These are phyloP conservation scores for Sycophila sp. DNA, from an alignment of 1,140 invertebrate species.

Conservation along the genomic window DNA sequence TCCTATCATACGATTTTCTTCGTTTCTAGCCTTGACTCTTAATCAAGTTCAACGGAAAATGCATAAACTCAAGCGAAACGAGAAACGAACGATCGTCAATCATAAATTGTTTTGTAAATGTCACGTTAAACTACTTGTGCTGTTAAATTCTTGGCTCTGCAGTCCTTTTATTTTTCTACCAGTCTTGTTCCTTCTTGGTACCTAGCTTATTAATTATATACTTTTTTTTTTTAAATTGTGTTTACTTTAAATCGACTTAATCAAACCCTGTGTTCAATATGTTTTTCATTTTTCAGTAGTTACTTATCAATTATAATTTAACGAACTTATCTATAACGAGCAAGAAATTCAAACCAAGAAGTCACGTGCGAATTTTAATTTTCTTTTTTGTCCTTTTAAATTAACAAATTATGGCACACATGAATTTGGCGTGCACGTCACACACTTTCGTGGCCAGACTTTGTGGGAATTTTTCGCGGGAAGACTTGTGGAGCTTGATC, in stretches of 20 bases:
- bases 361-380: slow-evolving; percentile 19
- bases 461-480: slow-evolving; percentile 24
- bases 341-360: slow-evolving; percentile 33
- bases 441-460: slow-evolving; percentile 34
- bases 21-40: too few species aligned
- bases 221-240: too few species aligned
- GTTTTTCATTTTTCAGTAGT: slow-evolving; percentile 9
- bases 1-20: too few species aligned
- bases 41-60: not conserved
- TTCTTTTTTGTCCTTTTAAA: too few species aligned
- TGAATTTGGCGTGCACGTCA: slow-evolving; percentile 44
- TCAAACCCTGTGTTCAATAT: slow-evolving; percentile 52
- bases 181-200: slow-evolving; percentile 59
- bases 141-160: slow-evolving; percentile 45
- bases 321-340: slow-evolving; percentile 36
- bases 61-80: not conserved
- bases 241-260: slow-evolving; percentile 48
- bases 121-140: slow-evolving; percentile 39
- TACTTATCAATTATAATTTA: slow-evolving; percentile 15
- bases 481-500: slow-evolving; percentile 30
- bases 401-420: slow-evolving; percentile 50
- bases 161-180: slow-evolving; percentile 52
- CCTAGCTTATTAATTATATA: too few species aligned
- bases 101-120: too few species aligned
- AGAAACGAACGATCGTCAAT: too few species aligned